Base-by-base conservation (phyloP, 2,888 invertebrate species). In the Hyles lineata region DNA sequence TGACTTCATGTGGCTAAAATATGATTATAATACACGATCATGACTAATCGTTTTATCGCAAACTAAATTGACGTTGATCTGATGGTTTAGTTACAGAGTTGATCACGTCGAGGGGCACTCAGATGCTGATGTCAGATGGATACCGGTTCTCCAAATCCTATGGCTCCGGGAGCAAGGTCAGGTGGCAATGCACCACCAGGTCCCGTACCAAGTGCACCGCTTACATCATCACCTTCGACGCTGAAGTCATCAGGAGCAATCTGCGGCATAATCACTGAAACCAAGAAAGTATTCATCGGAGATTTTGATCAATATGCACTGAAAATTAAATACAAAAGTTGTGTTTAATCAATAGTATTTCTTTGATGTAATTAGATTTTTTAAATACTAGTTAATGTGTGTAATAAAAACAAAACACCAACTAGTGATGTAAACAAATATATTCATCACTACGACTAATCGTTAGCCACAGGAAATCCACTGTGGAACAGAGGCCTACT, bases 71-170 rank as follows among this genome's bases (percentile, higher is more conserved):
- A 43, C 43, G 11, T 43, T 43, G 43, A 43, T 43, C 11, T 43
- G 43, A 43, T 43, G 43, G 43, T 43, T 43, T 15, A 89, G 89
- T 87, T 70, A 75, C 75, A 72, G 80, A 83, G 71, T 78, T 87
- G 67, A 78, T 76, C 58, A 88, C 89, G 0, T 76, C 76, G 1
- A 82, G 87, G 70, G 90, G 90, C 8, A 89, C 87, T 9, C 83
- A 82, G 69, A 88, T 89, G 87, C 75, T 90, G 75, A 73, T 80
- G 55, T 85, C 86, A 0, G 81, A 83, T 6, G 89, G 89, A 0
- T 82, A 83, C 72, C 80, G 87, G 21, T 91, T 90, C 77, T 85
- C 89, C 19, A 87, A 84, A 75, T 85, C 87, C 9, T 86, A 86
- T 61, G 52, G 71, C 6, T 86, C 83, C 71, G 87, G 83, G 19